Conservation (phyloP, 2,888 invertebrate genomes). For the Cerastoderma edule region DNA sequence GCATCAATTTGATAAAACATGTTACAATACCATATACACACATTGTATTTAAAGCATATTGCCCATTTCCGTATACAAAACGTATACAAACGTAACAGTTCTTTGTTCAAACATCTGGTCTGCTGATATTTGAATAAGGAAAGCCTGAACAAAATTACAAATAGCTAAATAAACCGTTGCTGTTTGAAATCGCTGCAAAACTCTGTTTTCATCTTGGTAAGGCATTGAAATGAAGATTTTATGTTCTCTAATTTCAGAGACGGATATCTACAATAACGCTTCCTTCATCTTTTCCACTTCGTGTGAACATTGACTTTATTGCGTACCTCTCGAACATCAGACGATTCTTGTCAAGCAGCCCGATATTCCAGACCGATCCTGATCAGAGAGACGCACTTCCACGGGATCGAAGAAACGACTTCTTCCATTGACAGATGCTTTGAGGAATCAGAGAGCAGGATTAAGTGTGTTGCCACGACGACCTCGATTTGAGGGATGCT, state of each 20-base stretch:
- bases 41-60: no score
- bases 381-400: background rate
- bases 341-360: slow-evolving; percentile 35
- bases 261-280: slow-evolving; percentile 19
- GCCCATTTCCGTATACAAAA: no score
- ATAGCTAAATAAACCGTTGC: no score
- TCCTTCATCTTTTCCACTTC: slow-evolving; percentile 33
- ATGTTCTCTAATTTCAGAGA: slow-evolving; percentile 35
- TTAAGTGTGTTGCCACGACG: slow-evolving; percentile 15
- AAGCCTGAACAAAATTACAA: no score
- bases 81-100: no score
- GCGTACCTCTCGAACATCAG: slow-evolving; percentile 30
- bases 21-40: no score
- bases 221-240: no score
- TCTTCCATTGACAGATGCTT: slow-evolving; percentile 9
- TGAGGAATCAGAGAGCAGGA: background rate
- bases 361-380: slow-evolving; percentile 21
- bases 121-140: no score
- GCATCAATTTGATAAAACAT: no score
- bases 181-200: no score
- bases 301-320: slow-evolving; percentile 29
- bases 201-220: no score
- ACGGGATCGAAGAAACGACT: slow-evolving; percentile 2
- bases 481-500: slow-evolving; percentile 25
- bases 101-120: no score